A percentile compares a stretch with the other conserved stretches of the same genome.
Evolutionary conservation across 2,888 invertebrate species (phyloP).

Genomic region (Drosophila neotestacea): DNA sequence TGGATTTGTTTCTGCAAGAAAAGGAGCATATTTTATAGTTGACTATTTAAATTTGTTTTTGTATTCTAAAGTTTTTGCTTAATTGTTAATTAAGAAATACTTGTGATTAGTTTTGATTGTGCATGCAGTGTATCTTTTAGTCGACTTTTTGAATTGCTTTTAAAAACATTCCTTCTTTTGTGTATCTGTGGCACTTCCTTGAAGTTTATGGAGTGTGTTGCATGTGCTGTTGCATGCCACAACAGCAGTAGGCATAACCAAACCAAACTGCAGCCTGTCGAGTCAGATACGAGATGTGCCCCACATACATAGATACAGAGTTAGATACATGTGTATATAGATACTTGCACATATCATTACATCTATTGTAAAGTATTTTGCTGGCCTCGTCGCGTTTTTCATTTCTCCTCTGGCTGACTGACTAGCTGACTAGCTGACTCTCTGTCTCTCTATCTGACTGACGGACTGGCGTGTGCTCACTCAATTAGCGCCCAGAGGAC

Average conservation of each 20-base stretch:
- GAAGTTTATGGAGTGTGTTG: constrained; percentile 69
- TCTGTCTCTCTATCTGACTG: constrained; percentile 27
- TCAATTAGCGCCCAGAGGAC: constrained; percentile 78
- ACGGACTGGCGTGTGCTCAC: constrained; percentile 75
- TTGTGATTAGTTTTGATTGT: neutral
- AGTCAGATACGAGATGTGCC: constrained; percentile 46
- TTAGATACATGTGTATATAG: constrained; percentile 16
- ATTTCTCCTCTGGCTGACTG: constrained; percentile 71
- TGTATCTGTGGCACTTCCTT: constrained; percentile 69
- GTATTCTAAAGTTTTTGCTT: neutral
- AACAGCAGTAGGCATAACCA: constrained; percentile 61
- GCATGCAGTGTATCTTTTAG: constrained; percentile 19
- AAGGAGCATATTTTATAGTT: no score
- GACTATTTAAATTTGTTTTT: neutral
- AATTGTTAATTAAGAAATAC: no score
- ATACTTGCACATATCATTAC: constrained; percentile 42
- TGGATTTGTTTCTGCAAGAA: no score
- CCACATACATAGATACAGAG: constrained; percentile 47
- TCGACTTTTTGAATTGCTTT: neutral
- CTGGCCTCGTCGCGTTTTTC: constrained; percentile 77
- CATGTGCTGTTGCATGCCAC: constrained; percentile 66
- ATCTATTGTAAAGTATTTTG: constrained; percentile 48
- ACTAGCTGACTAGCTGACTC: constrained; percentile 13
- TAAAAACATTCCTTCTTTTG: constrained; percentile 21
- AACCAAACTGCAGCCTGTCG: constrained; percentile 28